phyloP scores from a whole-genome alignment of 2,797 vertebrate species.

The Fratercula arctica region DNA sequence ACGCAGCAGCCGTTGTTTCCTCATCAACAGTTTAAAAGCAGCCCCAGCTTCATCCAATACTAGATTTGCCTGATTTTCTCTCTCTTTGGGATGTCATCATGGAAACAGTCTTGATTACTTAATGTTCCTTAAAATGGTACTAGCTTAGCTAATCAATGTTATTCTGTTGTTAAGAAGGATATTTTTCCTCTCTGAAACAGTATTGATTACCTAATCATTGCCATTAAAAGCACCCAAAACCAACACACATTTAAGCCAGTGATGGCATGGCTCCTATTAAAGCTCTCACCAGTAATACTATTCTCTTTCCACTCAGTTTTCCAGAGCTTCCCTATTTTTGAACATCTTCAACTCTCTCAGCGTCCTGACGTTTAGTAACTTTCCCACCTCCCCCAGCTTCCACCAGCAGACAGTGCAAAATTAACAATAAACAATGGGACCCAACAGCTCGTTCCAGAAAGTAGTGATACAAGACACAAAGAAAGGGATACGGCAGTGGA shows the following conservation, averaged over 20 bases:
- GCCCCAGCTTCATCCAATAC: background rate
- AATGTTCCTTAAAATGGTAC: constrained; percentile 53
- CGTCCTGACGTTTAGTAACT: background rate
- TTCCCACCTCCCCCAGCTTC: background rate
- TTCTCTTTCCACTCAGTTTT: background rate
- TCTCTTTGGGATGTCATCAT: constrained; percentile 23
- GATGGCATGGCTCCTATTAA: background rate
- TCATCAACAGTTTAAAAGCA: constrained; percentile 4
- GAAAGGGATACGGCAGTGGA: background rate
- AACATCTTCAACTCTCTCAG: background rate
- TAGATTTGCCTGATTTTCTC: background rate
- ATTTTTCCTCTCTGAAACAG: constrained; percentile 59
- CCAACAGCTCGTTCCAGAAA: background rate
- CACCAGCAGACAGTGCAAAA: background rate
- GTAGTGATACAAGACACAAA: background rate
- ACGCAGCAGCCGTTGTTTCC: background rate
- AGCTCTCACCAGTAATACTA: background rate
- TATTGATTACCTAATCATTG: constrained; percentile 63
- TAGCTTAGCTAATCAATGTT: constrained; percentile 52
- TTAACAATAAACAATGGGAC: background rate
- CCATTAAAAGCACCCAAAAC: constrained; percentile 48
- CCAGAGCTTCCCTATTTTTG: background rate
- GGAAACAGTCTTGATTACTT: constrained; percentile 44
- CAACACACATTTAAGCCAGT: constrained; percentile 2
- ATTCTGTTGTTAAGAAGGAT: constrained; percentile 54